A percentile compares a stretch with the other conserved stretches of the same genome.
phyloP scores from a whole-genome alignment of 1,140 invertebrate genomes.

The Scylla paramamosain region DNA sequence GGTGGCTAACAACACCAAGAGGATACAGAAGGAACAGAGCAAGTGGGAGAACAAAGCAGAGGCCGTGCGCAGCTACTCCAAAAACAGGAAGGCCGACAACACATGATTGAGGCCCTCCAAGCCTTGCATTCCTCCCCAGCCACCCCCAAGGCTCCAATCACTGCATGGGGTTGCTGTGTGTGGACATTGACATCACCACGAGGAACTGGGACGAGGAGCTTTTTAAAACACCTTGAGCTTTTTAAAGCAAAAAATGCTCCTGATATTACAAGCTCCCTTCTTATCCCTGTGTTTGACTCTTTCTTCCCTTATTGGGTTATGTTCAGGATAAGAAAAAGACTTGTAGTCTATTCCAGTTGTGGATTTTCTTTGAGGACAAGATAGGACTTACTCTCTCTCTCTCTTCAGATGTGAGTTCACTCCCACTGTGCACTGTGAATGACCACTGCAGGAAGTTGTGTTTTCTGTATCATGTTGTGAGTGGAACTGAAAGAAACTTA shows the following conservation, averaged over 20 bases:
- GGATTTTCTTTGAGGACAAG: not conserved
- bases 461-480: not conserved
- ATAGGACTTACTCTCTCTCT: not conserved
- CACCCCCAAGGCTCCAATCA: not conserved
- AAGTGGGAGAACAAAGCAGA: constrained; percentile 81
- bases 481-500: not conserved
- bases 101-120: constrained; percentile 56
- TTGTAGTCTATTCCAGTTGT: too few relatives aligned
- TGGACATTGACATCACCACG: not conserved
- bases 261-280: not conserved
- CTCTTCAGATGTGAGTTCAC: not conserved
- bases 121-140: not conserved
- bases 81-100: constrained; percentile 62
- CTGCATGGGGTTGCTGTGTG: not conserved
- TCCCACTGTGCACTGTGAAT: not conserved
- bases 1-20: constrained; percentile 89
- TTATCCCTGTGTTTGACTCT: not conserved
- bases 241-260: not conserved
- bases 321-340: not conserved
- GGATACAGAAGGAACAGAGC: constrained; percentile 81
- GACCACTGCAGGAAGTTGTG: not conserved
- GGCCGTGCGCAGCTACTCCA: constrained; percentile 77
- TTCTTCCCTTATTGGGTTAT: not conserved
- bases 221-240: not conserved
- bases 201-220: not conserved